These are phyloP conservation scores for Diglossa brunneiventris DNA, from an alignment of 2,113 vertebrate species.

Conservation along the genomic window DNA sequence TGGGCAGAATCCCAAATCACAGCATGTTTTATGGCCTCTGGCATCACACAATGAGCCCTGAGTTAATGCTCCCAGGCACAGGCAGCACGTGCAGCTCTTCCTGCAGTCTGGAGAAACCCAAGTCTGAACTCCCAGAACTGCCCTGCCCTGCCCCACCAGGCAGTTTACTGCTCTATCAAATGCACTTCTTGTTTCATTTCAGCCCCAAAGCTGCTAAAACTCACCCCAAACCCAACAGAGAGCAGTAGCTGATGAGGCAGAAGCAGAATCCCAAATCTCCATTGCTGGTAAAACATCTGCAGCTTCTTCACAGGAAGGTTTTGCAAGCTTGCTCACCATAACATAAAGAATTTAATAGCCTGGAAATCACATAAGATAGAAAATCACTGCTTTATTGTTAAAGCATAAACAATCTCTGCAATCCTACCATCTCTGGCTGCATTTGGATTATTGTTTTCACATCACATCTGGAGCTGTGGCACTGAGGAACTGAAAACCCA, in stretches of 20 bases:
- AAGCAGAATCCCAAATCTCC: not conserved
- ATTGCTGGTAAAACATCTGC: not conserved
- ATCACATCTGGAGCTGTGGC: not conserved
- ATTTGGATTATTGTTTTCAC: not conserved
- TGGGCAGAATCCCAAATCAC: not conserved
- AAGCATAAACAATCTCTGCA: not conserved
- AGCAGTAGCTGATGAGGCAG: not conserved
- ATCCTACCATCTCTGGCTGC: not conserved
- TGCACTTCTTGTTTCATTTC: not conserved
- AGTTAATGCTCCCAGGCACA: rapidly evolving
- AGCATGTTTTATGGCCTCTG: not conserved
- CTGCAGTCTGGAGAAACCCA: not conserved
- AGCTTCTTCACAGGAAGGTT: not conserved
- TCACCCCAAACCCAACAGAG: not conserved
- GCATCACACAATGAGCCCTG: not conserved
- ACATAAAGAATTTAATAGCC: not conserved
- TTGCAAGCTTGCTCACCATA: not conserved
- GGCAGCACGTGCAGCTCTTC: rapidly evolving
- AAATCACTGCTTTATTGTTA: not conserved
- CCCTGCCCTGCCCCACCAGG: not conserved
- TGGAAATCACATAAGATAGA: not conserved
- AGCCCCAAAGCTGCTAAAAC: not conserved
- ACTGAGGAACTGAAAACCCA: not conserved
- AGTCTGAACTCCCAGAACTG: not conserved
- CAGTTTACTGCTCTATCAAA: not conserved